Evolutionary conservation across 2,113 vertebrate genomes (phyloP), one percentile per base, ranked within the genome.

Genomic region (Spea multiplicata): DNA sequence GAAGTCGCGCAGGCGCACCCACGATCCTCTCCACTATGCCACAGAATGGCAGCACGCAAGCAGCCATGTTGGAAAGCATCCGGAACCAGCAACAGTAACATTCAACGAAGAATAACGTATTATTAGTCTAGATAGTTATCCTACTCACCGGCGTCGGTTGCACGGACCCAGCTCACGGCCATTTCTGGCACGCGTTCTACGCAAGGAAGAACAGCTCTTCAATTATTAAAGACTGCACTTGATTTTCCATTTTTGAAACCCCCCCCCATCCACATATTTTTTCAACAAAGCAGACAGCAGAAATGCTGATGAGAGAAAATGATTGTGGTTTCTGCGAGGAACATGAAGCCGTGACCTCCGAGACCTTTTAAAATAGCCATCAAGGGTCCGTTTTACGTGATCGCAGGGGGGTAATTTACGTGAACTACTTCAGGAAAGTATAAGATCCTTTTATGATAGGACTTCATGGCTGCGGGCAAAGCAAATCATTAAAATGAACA

Each of bases 321-420:
- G 78, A 14, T 47, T 73, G 76, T 81, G 82, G 59, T 77, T 73
- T 53, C 48, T 85, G 88, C 83, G 83, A 82, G 83, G 83, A 81
- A 30, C 49, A 0, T 12, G 69, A 84, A 86, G 76, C 76, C 72
- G 47, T 81, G 83, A 83, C 83, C 81, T 61, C 75, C 0, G 66
- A 83, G 85, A 77, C 81, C 81, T 59, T n/a, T 83, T 83, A 80
- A 81, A 71, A 82, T 81, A 80, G 81, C 83, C 82, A 84, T 78
- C 82, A 80, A 78, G 82, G 83, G 69, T 69, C 76, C 82, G 59
- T 82, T 82, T 81, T 84, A 84, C 75, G 73, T 78, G 83, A 81
- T 79, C 17, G 59, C 53, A 75, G 55, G n/a, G 52, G 75, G 71
- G 49, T 84, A 73, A 84, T 84, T 76, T 83, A 82, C 75, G 75